Evolutionary conservation across 2,113 vertebrate genomes (phyloP), one percentile per base, ranked within the genome.

Genomic region (Myrmecobius fasciatus): DNA sequence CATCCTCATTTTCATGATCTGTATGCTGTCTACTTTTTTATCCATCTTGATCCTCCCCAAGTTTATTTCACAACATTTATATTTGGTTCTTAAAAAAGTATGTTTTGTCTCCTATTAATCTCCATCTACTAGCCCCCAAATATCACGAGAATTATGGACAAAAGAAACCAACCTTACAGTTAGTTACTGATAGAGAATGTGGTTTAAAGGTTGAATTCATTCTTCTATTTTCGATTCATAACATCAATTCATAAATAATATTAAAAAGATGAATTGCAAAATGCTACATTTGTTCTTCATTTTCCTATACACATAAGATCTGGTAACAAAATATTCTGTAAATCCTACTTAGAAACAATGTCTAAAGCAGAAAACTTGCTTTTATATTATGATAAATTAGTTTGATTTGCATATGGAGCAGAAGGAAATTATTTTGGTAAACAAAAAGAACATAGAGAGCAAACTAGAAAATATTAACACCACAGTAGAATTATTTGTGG

Each of bases 391-490:
- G 20, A 20, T n/a, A 83, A 22, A 83, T 43, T 43, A 83, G 0
- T 83, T 83, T 83, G 43, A 43, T 83, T 83, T 83, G 17, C 17
- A 24, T 43, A 83, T 43, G 67, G 20, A 83, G 67, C 3, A 90
- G 1, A 48, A 93, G 54, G 89, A 9, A 43, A 24, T 83, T 52
- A 52, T 94, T 92, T 93, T 53, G 10, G 4, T 22, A 12, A 56
- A 46, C 22, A 93, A 92, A 52, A 24, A 43, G 17, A 83, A 83
- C n/a, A 83, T 43, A 83, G 67, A n/a, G 20, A 83, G 36, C 6
- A 88, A 90, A 56, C 17, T 52, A 89, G 52, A 48, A 94, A 48
- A 43, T 52, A 6, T 89, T 93, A 67, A 89, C 56, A 92, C 53
- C 20, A 53, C 12, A 11, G 7, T 1, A 92, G 11, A 52, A 43